Percentiles rank a stretch among this genome's conserved stretches.
phyloP scores from a whole-genome alignment of 35 echinoderm and acorn worm species.

The Ptychodera flava region DNA sequence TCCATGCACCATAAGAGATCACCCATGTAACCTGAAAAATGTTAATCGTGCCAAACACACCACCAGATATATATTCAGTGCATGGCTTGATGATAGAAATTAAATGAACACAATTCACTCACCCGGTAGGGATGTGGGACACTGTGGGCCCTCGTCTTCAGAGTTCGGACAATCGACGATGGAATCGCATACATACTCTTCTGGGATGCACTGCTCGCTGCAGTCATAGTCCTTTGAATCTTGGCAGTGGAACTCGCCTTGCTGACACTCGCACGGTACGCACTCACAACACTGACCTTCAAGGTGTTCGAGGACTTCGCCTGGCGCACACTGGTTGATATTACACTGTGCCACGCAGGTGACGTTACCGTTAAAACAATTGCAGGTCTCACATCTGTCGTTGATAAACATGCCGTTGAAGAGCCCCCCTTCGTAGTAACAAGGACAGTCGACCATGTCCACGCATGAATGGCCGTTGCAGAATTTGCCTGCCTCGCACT shows the following conservation, averaged over 20 bases:
- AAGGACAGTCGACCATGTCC: neutral
- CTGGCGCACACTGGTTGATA: neutral
- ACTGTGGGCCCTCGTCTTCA: neutral
- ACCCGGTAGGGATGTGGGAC: neutral
- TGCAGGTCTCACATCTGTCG: neutral
- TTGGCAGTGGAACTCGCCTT: neutral
- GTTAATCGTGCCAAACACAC: too few relatives aligned
- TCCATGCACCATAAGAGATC: too few relatives aligned
- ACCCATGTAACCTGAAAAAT: too few relatives aligned
- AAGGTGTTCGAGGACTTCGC: neutral
- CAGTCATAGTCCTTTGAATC: neutral
- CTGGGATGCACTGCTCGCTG: neutral
- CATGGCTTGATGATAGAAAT: too few relatives aligned
- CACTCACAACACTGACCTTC: neutral
- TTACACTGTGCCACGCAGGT: neutral
- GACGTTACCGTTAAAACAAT: neutral
- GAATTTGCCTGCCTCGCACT: neutral
- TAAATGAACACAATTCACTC: too few relatives aligned
- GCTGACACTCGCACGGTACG: neutral
- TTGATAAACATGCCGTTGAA: neutral
- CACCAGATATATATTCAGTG: too few relatives aligned
- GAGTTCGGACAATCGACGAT: neutral
- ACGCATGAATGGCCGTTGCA: neutral
- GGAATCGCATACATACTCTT: neutral
- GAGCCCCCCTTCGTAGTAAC: neutral